Conservation (phyloP, 1,140 invertebrate genomes). For the Lordiphosa mommai region DNA sequence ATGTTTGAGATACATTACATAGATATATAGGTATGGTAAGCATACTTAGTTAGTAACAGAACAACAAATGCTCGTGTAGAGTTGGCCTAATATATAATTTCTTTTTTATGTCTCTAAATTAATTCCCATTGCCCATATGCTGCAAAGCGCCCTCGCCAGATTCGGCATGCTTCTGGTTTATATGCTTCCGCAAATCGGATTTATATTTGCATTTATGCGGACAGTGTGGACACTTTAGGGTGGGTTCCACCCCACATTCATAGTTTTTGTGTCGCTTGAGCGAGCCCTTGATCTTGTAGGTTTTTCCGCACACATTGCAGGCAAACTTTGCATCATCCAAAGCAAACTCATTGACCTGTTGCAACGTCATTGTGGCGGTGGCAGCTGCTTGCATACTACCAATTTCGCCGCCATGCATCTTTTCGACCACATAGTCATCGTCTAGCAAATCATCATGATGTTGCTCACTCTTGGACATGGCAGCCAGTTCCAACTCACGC, state of each 20-base stretch:
- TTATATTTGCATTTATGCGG: slow-evolving; percentile 79
- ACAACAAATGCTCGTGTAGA: slow-evolving; percentile 48
- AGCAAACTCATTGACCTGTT: slow-evolving; percentile 40
- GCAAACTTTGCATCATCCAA: slow-evolving; percentile 74
- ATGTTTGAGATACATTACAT: no score
- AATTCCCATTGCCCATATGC: slow-evolving; percentile 5
- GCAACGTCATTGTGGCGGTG: slow-evolving; percentile 40
- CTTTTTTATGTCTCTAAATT: neutral
- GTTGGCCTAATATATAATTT: slow-evolving; percentile 4
- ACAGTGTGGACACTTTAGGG: slow-evolving; percentile 71
- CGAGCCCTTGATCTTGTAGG: slow-evolving; percentile 82
- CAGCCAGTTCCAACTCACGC: slow-evolving; percentile 49
- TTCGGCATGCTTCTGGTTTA: slow-evolving; percentile 72
- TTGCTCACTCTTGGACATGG: slow-evolving; percentile 42
- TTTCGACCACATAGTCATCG: slow-evolving; percentile 36
- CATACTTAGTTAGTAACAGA: slow-evolving; percentile 44
- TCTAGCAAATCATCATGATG: slow-evolving; percentile 27
- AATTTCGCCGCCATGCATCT: slow-evolving; percentile 6
- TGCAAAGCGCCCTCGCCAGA: slow-evolving; percentile 34
- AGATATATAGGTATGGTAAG: slow-evolving; percentile 15
- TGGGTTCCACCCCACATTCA: slow-evolving; percentile 83
- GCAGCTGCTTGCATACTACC: neutral
- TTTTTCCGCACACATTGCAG: slow-evolving; percentile 81
- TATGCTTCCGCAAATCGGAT: slow-evolving; percentile 75
- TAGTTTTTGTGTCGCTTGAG: slow-evolving; percentile 82